These are phyloP conservation scores for Idaea biselata DNA, from an alignment of 2,888 invertebrate species.

Conservation along the genomic window DNA sequence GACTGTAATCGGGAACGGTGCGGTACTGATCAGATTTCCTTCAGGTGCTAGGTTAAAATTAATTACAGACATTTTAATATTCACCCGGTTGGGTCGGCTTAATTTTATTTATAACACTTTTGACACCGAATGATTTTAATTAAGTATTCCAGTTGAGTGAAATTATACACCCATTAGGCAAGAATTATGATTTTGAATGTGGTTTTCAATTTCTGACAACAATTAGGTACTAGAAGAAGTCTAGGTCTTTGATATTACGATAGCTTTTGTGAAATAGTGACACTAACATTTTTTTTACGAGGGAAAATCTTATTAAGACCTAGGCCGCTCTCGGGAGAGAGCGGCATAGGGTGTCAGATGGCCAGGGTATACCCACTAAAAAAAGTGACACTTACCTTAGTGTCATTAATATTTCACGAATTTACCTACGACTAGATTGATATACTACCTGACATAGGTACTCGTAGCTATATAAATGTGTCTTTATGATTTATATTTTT, in stretches of 20 bases:
- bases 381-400: too few species aligned
- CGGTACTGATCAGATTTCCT: conserved; percentile 45
- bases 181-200: conserved; percentile 13
- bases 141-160: not conserved
- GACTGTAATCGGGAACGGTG: conserved; percentile 52
- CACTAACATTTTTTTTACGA: too few species aligned
- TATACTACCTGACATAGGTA: too few species aligned
- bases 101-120: conserved; percentile 17
- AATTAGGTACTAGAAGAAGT: conserved; percentile 1
- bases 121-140: not conserved
- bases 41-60: conserved; percentile 32
- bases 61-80: conserved; percentile 28
- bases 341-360: too few species aligned
- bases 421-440: too few species aligned
- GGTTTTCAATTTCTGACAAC: conserved; percentile 31
- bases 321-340: too few species aligned
- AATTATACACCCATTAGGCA: not conserved
- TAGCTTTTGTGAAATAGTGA: too few species aligned
- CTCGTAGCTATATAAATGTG: too few species aligned
- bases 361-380: too few species aligned
- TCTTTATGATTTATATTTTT: conserved; percentile 5
- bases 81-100: conserved; percentile 1
- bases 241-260: too few species aligned
- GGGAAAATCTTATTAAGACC: too few species aligned
- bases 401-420: too few species aligned